These are phyloP conservation scores for Rhagoletis pomonella DNA, from an alignment of 1,140 invertebrate species.

Conservation along the genomic window DNA sequence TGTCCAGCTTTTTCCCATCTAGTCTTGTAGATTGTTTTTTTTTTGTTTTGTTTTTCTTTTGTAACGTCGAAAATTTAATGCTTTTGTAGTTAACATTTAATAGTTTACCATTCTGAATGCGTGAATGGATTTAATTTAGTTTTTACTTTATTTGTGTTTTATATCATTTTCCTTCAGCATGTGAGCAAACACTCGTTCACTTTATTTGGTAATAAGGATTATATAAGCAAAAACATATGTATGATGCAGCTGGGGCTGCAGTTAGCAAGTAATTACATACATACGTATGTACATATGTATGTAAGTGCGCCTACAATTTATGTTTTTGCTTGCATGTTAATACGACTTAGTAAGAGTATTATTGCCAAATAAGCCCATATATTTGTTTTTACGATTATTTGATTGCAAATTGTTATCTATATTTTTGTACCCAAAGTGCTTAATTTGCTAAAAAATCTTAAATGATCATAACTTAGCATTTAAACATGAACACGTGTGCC, in stretches of 20 bases:
- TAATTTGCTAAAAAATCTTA: background rate
- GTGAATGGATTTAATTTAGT: conserved; percentile 21
- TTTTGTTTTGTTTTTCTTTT: background rate
- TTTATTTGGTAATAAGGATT: background rate
- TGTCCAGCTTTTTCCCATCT: background rate
- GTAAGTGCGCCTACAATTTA: background rate
- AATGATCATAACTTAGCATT: background rate
- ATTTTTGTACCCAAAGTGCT: background rate
- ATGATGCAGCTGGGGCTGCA: background rate
- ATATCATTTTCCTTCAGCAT: background rate
- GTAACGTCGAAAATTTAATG: conserved; percentile 16
- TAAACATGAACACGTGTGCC: background rate
- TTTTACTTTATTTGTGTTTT: background rate
- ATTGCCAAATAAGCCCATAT: background rate
- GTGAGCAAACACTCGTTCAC: background rate
- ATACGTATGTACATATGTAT: background rate
- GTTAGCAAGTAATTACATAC: background rate
- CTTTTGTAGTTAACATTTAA: conserved; percentile 11
- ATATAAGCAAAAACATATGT: background rate
- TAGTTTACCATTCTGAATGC: conserved; percentile 10
- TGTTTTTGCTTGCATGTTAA: background rate
- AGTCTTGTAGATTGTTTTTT: background rate
- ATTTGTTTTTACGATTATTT: background rate
- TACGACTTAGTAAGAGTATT: background rate
- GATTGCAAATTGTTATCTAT: background rate